Evolutionary conservation across 2,797 vertebrate genomes (phyloP), one percentile per base, ranked within the genome.

Genomic region (Poeciliopsis turneri): DNA sequence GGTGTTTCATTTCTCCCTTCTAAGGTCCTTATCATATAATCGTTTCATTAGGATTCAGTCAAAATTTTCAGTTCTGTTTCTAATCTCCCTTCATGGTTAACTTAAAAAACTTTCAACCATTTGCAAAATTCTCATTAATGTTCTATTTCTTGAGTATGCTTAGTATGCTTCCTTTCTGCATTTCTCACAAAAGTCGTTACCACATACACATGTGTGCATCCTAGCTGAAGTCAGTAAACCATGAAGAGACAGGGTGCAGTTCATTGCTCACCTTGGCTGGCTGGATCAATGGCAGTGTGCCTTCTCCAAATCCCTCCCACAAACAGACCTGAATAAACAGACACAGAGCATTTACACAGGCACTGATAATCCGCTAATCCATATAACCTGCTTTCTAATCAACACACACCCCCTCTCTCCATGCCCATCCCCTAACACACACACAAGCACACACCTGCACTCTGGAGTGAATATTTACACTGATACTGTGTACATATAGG

Each of bases 291-390:
- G 93, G 90, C 90, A 88, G 87, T 78, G 88, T 93, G 95, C 95
- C 93, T 93, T 77, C 82, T 92, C 87, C 89, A 93, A 94, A 96
- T 95, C 95, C 94, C 93, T 92, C 90, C 87, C 86, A 93, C 95
- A 96, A 96, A 96, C 95, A 96, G 90, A 94, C 92, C 95, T 95
- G 93, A 95, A 95, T 93, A 95, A 96, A 96, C 94, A 95, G 91
- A 86, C 92, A 92, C 79, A 69, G 84, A 90, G 82, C 86, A 72
- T 95, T 95, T 95, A 93, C 93, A 95, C 92, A 94, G 92, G 79
- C 92, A 74, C 77, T 76, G 89, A 90, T 95, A 96, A 96, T 96
- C 95, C 92, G 83, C 93, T 96, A 95, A 96, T 96, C 95, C 95
- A 93, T 90, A 91, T 84, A 92, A 92, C 90, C 90, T 88, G 89